Conservation (phyloP, 2,888 invertebrate genomes). For the Pristionchus mayeri region DNA sequence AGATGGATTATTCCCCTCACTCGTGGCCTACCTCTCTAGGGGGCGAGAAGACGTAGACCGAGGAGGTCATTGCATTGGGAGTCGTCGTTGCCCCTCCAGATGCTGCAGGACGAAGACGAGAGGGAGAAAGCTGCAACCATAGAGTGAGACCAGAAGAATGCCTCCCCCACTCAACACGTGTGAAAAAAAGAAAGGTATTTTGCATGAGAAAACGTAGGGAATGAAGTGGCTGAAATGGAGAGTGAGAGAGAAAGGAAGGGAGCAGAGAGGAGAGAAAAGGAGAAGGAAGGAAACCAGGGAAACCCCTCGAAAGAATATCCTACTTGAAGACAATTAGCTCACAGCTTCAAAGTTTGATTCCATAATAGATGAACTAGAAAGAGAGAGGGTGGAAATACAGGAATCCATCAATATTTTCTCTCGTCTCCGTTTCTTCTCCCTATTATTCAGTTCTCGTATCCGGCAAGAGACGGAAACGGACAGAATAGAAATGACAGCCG, state of each 20-base stretch:
- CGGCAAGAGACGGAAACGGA: background rate
- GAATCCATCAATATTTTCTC: background rate
- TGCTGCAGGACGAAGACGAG: constrained; percentile 15
- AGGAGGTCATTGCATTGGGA: constrained; percentile 44
- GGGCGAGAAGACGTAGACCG: constrained; percentile 43
- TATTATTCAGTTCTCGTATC: background rate
- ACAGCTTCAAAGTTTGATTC: too few species aligned
- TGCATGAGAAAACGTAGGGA: background rate
- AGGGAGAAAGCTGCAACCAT: constrained; percentile 23
- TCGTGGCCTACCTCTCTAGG: background rate
- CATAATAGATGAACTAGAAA: too few species aligned
- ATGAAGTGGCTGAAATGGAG: background rate
- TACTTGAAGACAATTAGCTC: constrained; percentile 9
- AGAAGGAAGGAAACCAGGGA: background rate
- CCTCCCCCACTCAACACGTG: background rate
- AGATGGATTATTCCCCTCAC: background rate
- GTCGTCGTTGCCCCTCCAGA: background rate
- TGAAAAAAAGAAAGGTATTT: background rate
- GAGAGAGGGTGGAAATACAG: background rate
- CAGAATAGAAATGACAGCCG: background rate
- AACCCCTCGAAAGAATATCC: constrained; percentile 11
- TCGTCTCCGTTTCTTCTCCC: background rate
- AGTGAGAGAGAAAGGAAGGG: background rate
- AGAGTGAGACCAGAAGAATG: background rate
- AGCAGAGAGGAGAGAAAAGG: background rate